Conservation (phyloP, 2,888 invertebrate species). For the Dicyrtoma fusca region DNA sequence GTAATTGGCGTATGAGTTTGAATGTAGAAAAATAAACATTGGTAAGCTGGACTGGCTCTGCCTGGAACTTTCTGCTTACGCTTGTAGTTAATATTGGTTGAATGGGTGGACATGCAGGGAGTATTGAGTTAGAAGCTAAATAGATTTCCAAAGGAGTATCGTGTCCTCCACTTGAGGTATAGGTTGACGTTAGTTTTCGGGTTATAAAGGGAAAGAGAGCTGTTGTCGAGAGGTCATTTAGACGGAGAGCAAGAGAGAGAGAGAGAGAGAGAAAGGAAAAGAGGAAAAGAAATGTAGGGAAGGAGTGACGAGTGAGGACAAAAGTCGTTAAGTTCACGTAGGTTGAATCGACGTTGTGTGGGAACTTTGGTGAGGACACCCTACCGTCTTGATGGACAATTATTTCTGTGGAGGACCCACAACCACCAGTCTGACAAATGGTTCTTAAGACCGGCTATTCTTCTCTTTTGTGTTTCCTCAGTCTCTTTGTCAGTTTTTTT, state of each 20-base stretch:
- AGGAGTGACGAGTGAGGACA: slow-evolving; percentile 51
- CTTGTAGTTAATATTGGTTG: no score
- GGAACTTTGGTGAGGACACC: slow-evolving; percentile 48
- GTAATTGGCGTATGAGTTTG: no score
- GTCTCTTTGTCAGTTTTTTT: slow-evolving; percentile 10
- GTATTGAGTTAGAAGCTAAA: no score
- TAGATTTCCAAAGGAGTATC: no score
- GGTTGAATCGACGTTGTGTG: slow-evolving; percentile 48
- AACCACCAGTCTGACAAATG: slow-evolving; percentile 40
- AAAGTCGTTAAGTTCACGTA: slow-evolving; percentile 55
- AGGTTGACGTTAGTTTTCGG: no score
- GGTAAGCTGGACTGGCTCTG: no score
- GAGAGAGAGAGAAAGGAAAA: slow-evolving; percentile 17
- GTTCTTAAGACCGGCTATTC: slow-evolving; percentile 37
- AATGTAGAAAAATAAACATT: no score
- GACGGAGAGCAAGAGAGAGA: slow-evolving; percentile 10
- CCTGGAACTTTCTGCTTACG: no score
- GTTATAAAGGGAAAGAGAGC: not conserved
- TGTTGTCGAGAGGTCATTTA: slow-evolving; percentile 32
- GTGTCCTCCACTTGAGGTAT: no score
- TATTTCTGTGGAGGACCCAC: slow-evolving; percentile 39
- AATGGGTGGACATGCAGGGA: no score
- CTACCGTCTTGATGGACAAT: slow-evolving; percentile 53
- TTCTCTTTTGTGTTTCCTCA: slow-evolving; percentile 9
- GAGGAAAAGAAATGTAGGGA: slow-evolving; percentile 15